These are phyloP conservation scores for Halesus radiatus DNA, from an alignment of 1,140 invertebrate species.

Conservation along the genomic window DNA sequence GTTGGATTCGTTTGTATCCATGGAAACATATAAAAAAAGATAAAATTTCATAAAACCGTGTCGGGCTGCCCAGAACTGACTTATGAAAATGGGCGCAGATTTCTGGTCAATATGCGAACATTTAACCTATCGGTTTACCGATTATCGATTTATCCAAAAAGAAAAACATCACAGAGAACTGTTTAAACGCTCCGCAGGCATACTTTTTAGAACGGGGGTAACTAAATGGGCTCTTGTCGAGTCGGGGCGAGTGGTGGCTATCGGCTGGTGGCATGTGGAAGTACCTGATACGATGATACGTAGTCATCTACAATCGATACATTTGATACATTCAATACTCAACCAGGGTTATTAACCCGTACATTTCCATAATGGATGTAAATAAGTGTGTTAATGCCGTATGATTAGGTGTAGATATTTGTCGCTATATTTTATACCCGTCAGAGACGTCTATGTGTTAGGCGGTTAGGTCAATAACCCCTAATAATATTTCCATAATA, in stretches of 20 bases:
- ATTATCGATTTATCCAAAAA: too few relatives aligned
- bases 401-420: neutral
- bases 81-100: too few relatives aligned
- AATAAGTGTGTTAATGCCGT: neutral
- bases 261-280: neutral
- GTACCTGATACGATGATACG: neutral
- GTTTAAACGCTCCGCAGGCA: too few relatives aligned
- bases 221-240: too few relatives aligned
- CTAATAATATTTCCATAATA: slow-evolving; percentile 16
- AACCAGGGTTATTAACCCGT: neutral
- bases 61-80: too few relatives aligned
- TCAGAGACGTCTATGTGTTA: neutral
- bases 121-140: too few relatives aligned
- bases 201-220: too few relatives aligned
- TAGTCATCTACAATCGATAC: neutral
- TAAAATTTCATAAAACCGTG: too few relatives aligned
- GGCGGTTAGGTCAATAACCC: slow-evolving; percentile 1
- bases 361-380: neutral
- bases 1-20: too few relatives aligned
- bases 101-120: too few relatives aligned
- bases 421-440: neutral
- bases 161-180: too few relatives aligned
- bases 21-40: too few relatives aligned
- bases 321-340: neutral
- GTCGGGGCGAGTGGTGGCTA: neutral